Percentiles rank a stretch among this genome's conserved stretches.
These are phyloP conservation scores for Heliconius nattereri DNA, from an alignment of 1,140 invertebrate species.

Conservation along the genomic window DNA sequence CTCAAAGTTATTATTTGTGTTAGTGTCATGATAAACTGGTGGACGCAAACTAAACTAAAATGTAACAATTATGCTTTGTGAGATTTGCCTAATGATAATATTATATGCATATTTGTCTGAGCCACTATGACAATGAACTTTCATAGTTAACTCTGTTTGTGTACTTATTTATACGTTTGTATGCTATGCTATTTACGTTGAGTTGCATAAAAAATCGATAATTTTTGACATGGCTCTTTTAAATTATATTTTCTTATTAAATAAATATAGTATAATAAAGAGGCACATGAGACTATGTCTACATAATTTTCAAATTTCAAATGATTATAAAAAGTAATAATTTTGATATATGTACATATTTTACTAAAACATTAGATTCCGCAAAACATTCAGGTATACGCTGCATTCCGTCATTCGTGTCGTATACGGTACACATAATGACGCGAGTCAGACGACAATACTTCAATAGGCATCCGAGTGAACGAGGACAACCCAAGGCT, in stretches of 20 bases:
- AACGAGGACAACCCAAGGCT: constrained; percentile 59
- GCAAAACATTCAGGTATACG: constrained; percentile 3
- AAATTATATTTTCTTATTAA: too few relatives aligned
- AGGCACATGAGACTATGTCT: too few relatives aligned
- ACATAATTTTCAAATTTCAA: too few relatives aligned
- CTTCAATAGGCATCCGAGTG: constrained; percentile 57
- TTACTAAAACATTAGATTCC: neutral
- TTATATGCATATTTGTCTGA: constrained; percentile 4
- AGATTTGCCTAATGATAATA: constrained; percentile 9
- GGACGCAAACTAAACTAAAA: constrained; percentile 4
- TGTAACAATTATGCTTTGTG: constrained; percentile 3
- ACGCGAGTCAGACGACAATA: constrained; percentile 45
- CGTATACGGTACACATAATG: constrained; percentile 19
- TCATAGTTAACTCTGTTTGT: neutral
- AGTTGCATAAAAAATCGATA: neutral
- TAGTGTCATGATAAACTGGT: constrained; percentile 1
- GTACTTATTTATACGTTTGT: neutral
- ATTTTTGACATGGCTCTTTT: too few relatives aligned
- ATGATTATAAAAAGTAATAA: too few relatives aligned
- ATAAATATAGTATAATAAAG: too few relatives aligned
- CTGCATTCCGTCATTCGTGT: constrained; percentile 11
- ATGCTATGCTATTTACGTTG: neutral
- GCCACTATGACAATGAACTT: constrained; percentile 8
- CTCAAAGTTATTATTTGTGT: neutral
- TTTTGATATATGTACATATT: neutral